These are phyloP conservation scores for Neopipo cinnamomea DNA, from an alignment of 2,113 vertebrate species.

Conservation along the genomic window DNA sequence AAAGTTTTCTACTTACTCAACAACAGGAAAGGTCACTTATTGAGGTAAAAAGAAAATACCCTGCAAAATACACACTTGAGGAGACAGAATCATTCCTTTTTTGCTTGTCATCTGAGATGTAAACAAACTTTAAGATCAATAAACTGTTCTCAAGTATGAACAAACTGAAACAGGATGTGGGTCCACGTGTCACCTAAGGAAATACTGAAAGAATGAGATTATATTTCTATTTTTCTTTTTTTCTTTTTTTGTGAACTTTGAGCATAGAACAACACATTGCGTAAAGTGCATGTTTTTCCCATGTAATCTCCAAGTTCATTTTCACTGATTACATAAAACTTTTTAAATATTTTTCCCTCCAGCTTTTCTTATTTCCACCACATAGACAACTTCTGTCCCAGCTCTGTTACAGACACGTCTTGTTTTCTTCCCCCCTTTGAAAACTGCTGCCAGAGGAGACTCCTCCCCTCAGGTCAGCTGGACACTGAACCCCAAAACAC, in stretches of 20 bases:
- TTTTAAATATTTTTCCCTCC: too few species aligned
- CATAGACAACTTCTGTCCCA: not conserved
- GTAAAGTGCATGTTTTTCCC: not conserved
- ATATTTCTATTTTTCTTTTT: not conserved
- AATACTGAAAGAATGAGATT: not conserved
- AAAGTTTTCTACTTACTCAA: not conserved
- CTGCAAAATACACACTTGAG: not conserved
- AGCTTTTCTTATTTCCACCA: not conserved
- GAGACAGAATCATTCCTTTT: not conserved
- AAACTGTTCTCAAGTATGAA: not conserved
- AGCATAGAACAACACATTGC: not conserved
- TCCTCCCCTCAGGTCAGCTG: not conserved
- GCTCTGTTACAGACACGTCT: not conserved
- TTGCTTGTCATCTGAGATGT: not conserved
- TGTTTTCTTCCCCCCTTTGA: not conserved
- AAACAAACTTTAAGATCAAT: not conserved
- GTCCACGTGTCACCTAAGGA: accelerated
- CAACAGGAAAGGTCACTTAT: not conserved
- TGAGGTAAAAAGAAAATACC: not conserved
- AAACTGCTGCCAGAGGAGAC: not conserved
- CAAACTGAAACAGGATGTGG: not conserved
- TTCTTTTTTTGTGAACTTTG: not conserved
- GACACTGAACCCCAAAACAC: not conserved
- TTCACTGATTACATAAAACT: not conserved
- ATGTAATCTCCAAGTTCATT: not conserved